Percentiles rank a stretch among this genome's conserved stretches.
These are phyloP conservation scores for Cyclina sinensis DNA, from an alignment of 1,140 invertebrate species.

Conservation along the genomic window DNA sequence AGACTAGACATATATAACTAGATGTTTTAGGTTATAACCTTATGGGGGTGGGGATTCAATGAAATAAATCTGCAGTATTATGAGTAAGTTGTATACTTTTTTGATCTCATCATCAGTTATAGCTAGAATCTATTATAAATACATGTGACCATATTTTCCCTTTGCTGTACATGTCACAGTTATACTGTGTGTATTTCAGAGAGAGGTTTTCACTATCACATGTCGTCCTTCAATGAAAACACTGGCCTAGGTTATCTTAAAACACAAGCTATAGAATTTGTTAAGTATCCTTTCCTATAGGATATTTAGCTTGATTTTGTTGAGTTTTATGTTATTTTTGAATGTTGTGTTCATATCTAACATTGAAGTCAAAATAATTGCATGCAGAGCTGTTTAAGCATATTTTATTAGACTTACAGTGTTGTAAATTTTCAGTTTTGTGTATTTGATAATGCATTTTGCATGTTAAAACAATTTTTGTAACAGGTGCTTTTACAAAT, in stretches of 20 bases:
- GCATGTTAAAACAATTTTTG: no score
- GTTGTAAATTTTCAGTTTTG: neutral
- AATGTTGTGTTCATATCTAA: neutral
- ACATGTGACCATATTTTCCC: neutral
- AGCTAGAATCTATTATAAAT: no score
- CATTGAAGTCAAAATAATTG: neutral
- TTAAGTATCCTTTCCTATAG: slow-evolving; percentile 91
- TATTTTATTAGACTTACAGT: neutral
- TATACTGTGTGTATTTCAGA: slow-evolving; percentile 88
- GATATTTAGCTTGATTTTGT: neutral
- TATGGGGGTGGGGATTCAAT: no score
- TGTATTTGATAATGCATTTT: neutral
- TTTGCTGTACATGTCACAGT: neutral
- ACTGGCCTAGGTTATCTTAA: slow-evolving; percentile 98
- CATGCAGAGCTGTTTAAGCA: neutral
- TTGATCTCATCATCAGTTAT: no score
- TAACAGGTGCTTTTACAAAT: no score
- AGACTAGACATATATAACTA: no score
- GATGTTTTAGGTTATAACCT: no score
- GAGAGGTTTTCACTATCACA: slow-evolving; percentile 98
- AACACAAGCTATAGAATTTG: slow-evolving; percentile 99
- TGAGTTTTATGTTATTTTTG: neutral
- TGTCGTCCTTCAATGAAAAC: slow-evolving; percentile 99
- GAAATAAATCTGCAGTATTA: no score
- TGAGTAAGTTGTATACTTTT: no score